A percentile compares a stretch with the other conserved stretches of the same genome.
phyloP scores from a whole-genome alignment of 2,888 invertebrate genomes.

The Lysandra bellargus region DNA sequence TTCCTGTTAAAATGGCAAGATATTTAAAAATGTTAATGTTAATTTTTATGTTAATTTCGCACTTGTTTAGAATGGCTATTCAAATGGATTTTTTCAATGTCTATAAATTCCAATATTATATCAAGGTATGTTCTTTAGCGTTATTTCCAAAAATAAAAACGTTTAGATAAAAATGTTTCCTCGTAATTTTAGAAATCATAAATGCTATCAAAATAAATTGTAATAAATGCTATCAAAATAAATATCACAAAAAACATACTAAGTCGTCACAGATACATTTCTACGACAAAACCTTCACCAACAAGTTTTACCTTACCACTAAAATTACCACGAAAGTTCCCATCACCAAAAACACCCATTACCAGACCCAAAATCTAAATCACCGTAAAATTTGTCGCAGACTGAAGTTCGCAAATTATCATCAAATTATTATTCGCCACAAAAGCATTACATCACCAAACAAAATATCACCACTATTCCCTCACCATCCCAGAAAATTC shows the following conservation, averaged over 20 bases:
- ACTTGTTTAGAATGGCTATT: not conserved
- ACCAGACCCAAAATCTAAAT: too few relatives aligned
- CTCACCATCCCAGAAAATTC: not conserved
- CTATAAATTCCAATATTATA: not conserved
- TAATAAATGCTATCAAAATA: too few relatives aligned
- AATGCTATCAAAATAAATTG: too few relatives aligned
- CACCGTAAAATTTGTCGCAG: too few relatives aligned
- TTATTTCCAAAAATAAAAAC: not conserved
- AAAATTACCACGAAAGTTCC: not conserved
- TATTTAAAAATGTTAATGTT: not conserved
- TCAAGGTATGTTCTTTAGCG: not conserved
- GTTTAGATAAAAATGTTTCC: not conserved
- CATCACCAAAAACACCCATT: too few relatives aligned
- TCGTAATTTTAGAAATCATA: too few relatives aligned
- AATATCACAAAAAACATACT: too few relatives aligned
- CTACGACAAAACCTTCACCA: too few relatives aligned
- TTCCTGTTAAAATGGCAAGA: not conserved
- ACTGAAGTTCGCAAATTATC: not conserved
- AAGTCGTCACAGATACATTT: too few relatives aligned
- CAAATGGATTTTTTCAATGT: not conserved
- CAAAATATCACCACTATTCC: not conserved
- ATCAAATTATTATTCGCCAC: not conserved
- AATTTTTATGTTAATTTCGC: not conserved
- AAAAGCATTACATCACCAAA: not conserved
- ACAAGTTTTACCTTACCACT: too few relatives aligned